Conservation (phyloP, 2,888 invertebrate genomes). For the Heliconius sara region DNA sequence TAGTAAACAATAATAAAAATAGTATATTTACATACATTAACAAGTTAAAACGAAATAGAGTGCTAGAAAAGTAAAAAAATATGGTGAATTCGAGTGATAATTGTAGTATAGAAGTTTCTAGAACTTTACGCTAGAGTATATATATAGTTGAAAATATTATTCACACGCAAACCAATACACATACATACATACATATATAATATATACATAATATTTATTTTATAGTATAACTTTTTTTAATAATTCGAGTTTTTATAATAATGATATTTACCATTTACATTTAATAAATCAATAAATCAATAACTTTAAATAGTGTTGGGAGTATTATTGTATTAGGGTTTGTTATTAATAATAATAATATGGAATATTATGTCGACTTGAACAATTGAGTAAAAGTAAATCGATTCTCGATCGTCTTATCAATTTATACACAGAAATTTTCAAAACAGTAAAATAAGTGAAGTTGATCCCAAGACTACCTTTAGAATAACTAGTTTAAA, state of each 20-base stretch:
- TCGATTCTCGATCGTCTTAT: constrained; percentile 5
- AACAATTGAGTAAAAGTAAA: constrained; percentile 1
- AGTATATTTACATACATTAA: constrained; percentile 12
- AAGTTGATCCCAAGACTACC: constrained; percentile 15
- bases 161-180: neutral
- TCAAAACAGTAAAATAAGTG: neutral
- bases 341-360: neutral
- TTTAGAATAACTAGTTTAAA: constrained; percentile 2
- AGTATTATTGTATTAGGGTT: constrained; percentile 17
- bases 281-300: neutral
- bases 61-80: neutral
- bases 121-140: neutral
- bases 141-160: constrained; percentile 3
- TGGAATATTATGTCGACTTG: neutral
- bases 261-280: constrained; percentile 17
- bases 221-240: constrained; percentile 3
- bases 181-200: neutral
- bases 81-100: constrained; percentile 6
- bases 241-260: constrained; percentile 16
- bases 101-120: constrained; percentile 13
- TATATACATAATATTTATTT: constrained; percentile 17
- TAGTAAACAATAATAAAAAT: neutral
- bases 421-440: neutral
- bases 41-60: neutral
- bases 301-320: constrained; percentile 16